phyloP scores from a whole-genome alignment of 2,888 invertebrate genomes.

The Melangyna quadrimaculata region DNA sequence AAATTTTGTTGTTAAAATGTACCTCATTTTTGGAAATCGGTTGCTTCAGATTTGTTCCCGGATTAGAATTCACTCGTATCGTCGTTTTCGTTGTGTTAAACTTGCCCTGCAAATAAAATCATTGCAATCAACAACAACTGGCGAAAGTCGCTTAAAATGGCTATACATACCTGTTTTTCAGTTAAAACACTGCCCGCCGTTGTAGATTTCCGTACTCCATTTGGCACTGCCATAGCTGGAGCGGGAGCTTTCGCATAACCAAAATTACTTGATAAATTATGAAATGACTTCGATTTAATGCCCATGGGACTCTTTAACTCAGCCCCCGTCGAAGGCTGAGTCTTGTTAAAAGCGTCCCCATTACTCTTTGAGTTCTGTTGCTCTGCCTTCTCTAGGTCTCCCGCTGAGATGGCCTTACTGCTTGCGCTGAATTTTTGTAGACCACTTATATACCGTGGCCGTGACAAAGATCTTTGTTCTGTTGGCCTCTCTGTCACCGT shows the following conservation, averaged over 20 bases:
- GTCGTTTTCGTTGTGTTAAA: constrained; percentile 65
- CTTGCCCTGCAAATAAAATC: constrained; percentile 40
- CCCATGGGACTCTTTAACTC: constrained; percentile 80
- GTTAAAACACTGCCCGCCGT: constrained; percentile 63
- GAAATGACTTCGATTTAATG: constrained; percentile 80
- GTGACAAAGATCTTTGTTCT: constrained; percentile 77
- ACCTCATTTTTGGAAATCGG: constrained; percentile 60
- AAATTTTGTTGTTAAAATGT: background rate
- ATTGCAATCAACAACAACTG: background rate
- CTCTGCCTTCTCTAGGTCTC: constrained; percentile 74
- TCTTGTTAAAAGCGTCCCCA: constrained; percentile 57
- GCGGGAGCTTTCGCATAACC: constrained; percentile 64
- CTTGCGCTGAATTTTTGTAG: constrained; percentile 77
- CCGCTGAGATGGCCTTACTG: constrained; percentile 78
- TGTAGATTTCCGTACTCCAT: constrained; percentile 72
- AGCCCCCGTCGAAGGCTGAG: constrained; percentile 45
- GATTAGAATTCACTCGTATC: constrained; percentile 53
- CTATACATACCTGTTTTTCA: constrained; percentile 72
- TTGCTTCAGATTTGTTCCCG: constrained; percentile 56
- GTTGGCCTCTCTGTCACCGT: constrained; percentile 14
- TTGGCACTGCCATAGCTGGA: constrained; percentile 46
- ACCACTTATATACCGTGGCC: constrained; percentile 79
- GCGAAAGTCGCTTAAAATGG: background rate
- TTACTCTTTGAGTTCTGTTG: constrained; percentile 21
- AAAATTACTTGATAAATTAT: constrained; percentile 78